phyloP scores from a whole-genome alignment of 2,888 invertebrate genomes.

The Drosophila niveifrons region DNA sequence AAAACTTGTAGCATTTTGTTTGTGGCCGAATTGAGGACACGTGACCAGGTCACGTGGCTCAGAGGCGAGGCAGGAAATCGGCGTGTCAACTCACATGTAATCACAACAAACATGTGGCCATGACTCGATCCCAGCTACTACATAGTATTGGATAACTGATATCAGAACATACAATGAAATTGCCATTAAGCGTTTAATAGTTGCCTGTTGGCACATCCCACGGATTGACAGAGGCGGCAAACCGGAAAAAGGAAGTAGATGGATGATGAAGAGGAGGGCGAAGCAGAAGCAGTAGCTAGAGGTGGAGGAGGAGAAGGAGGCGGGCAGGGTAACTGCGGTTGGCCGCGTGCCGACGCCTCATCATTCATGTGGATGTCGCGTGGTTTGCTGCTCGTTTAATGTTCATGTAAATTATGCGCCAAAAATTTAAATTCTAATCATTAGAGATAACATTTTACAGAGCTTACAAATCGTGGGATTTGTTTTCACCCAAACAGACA shows the following conservation, averaged over 20 bases:
- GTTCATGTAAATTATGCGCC: constrained; percentile 80
- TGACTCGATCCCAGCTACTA: constrained; percentile 30
- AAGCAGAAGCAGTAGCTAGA: constrained; percentile 2
- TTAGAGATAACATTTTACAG: constrained; percentile 76
- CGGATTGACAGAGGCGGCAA: constrained; percentile 36
- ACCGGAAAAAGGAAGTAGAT: constrained; percentile 21
- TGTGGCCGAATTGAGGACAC: constrained; percentile 78
- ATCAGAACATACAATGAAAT: constrained; percentile 75
- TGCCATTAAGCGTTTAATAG: constrained; percentile 82
- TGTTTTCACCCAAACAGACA: constrained; percentile 48
- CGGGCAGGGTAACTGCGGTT: constrained; percentile 64
- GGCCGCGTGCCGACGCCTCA: constrained; percentile 79
- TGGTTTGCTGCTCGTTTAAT: constrained; percentile 64
- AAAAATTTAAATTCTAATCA: constrained; percentile 76
- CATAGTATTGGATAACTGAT: constrained; percentile 67
- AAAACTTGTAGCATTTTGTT: constrained; percentile 63
- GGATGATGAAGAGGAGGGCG: not conserved
- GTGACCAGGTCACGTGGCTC: constrained; percentile 81
- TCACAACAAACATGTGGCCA: constrained; percentile 72
- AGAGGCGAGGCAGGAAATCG: constrained; percentile 34
- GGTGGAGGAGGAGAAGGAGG: constrained; percentile 26
- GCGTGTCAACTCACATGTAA: constrained; percentile 79
- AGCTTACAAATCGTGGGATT: constrained; percentile 77
- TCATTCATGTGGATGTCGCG: constrained; percentile 72
- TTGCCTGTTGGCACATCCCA: constrained; percentile 78